Base-by-base conservation (phyloP, 2,797 vertebrate species). In the Alosa sapidissima region DNA sequence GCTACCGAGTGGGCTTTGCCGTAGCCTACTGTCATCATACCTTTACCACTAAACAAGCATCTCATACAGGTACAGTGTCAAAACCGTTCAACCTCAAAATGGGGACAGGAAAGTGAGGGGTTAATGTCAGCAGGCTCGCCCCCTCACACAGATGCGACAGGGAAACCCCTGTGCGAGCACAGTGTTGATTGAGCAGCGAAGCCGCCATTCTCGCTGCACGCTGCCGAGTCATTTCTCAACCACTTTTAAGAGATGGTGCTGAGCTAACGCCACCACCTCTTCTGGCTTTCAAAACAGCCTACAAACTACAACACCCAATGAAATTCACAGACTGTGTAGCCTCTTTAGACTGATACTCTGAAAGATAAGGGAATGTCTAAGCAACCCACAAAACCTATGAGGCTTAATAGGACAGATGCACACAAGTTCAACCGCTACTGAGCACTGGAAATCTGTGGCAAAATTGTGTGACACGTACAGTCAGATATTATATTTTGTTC, bases 41-140 rank as follows among this genome's bases (percentile, higher is more conserved):
- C 88, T 91, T 88, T 81, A 87, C 62, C 81, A 86, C 89, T 87
- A 88, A 85, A 91, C 90, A 89, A 92, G 91, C 83, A 87, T 89
- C 52, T 82, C 84, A 85, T 49, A 89, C 88, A 87, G 90, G 90
- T 92, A 93, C 87, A 87, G 87, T 88, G 90, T 87, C 72, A 75
- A 81, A 87, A 88, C 85, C 78, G 87, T 87, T 90, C 88, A 72
- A 91, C 90, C 86, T 88, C 85, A 86, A 88, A 88, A 87, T 84
- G 86, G 87, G 86, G 87, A 88, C 83, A 87, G 85, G 88, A 93
- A 88, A 92, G 90, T 91, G 87, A 92, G 90, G 93, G 91, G 92
- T 93, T 93, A 92, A 92, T 90, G 93, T 90, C 88, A 90, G 47
- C 52, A 72, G 9, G 41, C 89, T 87, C 81, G 89, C 89, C 86